phyloP scores from a whole-genome alignment of 1,140 invertebrate genomes.

The Andrena cerasifolii region DNA sequence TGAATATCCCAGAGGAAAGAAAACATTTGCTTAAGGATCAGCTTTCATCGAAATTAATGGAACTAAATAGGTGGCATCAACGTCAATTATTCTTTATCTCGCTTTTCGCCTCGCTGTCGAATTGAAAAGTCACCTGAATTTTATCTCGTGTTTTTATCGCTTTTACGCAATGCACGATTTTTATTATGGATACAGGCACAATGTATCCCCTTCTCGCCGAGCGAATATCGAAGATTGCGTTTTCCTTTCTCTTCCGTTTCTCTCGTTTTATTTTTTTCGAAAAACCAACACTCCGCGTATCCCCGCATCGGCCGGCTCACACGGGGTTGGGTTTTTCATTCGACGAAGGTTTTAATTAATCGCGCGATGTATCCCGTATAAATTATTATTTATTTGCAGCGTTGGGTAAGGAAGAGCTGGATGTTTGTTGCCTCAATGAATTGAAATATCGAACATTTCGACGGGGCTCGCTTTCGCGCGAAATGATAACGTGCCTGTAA shows the following conservation, averaged over 20 bases:
- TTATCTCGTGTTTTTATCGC: constrained; percentile 5
- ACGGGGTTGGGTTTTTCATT: neutral
- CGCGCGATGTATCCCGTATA: neutral
- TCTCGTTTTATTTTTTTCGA: neutral
- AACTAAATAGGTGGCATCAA: too few relatives aligned
- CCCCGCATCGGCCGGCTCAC: too few relatives aligned
- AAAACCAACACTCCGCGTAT: neutral
- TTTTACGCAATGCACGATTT: constrained; percentile 20
- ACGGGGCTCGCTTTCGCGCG: constrained; percentile 17
- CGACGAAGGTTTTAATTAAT: constrained; percentile 24
- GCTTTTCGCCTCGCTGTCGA: too few relatives aligned
- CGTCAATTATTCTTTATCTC: too few relatives aligned
- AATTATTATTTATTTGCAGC: neutral
- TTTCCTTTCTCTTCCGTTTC: neutral
- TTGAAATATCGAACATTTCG: constrained; percentile 25
- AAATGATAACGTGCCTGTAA: constrained; percentile 26
- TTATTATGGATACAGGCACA: constrained; percentile 21
- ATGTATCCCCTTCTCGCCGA: constrained; percentile 13
- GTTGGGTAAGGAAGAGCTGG: neutral
- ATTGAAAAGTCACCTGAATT: too few relatives aligned
- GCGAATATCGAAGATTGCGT: constrained; percentile 43
- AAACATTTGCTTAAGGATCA: too few relatives aligned
- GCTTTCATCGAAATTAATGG: too few relatives aligned
- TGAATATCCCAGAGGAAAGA: too few relatives aligned
- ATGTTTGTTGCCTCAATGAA: constrained; percentile 5